Conservation (phyloP, 2,888 invertebrate genomes). For the Euclidia mi region DNA sequence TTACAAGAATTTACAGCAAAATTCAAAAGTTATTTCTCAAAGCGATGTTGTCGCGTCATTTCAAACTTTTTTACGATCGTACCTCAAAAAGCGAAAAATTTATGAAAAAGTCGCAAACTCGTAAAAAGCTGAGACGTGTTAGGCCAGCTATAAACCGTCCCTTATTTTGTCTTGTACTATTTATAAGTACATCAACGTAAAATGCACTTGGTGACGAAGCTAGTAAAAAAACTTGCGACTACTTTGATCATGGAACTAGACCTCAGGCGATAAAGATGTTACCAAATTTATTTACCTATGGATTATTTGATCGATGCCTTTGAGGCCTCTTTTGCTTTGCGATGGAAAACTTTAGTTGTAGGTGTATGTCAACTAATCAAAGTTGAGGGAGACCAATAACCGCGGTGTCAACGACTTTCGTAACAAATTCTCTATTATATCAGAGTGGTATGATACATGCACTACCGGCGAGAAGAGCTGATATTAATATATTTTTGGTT, state of each 20-base stretch:
- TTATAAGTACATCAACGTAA: neutral
- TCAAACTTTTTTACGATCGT: constrained; percentile 42
- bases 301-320: no score
- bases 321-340: no score
- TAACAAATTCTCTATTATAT: no score
- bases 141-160: constrained; percentile 32
- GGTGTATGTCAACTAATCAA: no score
- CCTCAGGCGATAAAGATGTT: no score
- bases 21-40: constrained; percentile 21
- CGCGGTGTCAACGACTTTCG: no score
- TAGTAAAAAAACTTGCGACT: neutral
- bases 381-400: no score
- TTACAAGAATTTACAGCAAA: constrained; percentile 14
- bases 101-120: constrained; percentile 40
- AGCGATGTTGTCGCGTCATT: constrained; percentile 35
- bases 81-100: constrained; percentile 32
- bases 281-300: no score
- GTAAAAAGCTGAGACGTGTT: constrained; percentile 42
- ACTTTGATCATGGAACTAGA: neutral
- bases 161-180: constrained; percentile 17
- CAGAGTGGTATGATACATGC: no score
- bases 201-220: neutral
- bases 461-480: no score
- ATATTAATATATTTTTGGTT: no score
- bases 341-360: no score